Conservation (phyloP, 2,888 invertebrate species). For the Hedychridium roseum region DNA sequence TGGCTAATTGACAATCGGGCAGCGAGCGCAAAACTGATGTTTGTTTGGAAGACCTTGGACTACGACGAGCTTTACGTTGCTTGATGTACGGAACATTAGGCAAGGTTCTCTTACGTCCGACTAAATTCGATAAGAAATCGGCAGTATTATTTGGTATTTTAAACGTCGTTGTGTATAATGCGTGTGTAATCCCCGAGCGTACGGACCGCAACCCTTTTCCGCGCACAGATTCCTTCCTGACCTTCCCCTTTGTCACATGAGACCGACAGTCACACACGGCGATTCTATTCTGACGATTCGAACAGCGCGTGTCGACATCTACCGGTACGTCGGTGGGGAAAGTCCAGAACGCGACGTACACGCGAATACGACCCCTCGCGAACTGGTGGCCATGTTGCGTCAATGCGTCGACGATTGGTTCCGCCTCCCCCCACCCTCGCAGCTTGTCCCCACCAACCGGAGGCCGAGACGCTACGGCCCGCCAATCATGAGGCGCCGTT, state of each 20-base stretch:
- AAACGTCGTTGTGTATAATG: too few species aligned
- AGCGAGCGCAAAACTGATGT: too few species aligned
- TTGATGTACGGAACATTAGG: too few species aligned
- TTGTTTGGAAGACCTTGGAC: too few species aligned
- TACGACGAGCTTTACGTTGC: too few species aligned
- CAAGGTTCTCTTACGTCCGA: too few species aligned
- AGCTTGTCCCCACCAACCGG: conserved; percentile 19
- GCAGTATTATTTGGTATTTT: too few species aligned
- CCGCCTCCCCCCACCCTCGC: conserved; percentile 32
- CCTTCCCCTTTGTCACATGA: conserved; percentile 13
- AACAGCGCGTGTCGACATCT: conserved; percentile 44
- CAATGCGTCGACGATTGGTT: conserved; percentile 37
- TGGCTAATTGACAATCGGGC: too few species aligned
- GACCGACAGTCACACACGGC: conserved; percentile 25
- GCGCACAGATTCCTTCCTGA: conserved; percentile 13
- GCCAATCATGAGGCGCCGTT: conserved; percentile 24
- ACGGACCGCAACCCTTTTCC: conserved; percentile 6
- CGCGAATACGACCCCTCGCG: conserved; percentile 47
- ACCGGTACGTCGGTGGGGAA: conserved; percentile 33
- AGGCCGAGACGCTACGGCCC: conserved; percentile 13
- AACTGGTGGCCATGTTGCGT: conserved; percentile 54
- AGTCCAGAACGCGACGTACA: conserved; percentile 36
- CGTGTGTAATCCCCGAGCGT: too few species aligned
- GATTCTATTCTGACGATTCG: conserved; percentile 27
- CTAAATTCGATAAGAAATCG: too few species aligned